Conservation (phyloP, 2,113 vertebrate species). For the Engraulis encrasicolus region DNA sequence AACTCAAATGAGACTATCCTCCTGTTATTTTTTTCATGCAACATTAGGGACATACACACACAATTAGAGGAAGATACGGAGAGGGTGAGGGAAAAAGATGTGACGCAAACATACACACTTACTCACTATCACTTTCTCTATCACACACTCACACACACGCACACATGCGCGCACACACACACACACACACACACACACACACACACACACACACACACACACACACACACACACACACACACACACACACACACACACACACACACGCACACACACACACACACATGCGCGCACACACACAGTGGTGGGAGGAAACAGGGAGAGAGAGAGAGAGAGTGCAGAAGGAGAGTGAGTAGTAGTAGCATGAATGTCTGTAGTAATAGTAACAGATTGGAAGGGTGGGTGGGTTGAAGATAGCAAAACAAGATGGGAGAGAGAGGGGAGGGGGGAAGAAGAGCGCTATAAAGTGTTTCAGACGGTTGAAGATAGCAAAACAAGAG, state of each 20-base stretch:
- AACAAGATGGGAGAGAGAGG: constrained; percentile 29
- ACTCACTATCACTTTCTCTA: neutral
- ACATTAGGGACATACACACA: no score
- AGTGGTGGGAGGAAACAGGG: neutral
- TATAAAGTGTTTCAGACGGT: no score
- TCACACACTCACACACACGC: neutral
- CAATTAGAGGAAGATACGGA: no score
- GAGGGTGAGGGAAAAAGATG: no score
- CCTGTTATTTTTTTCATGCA: no score
- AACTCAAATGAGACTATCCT: no score
- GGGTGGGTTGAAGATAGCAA: constrained; percentile 43
- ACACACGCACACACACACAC: constrained; percentile 11
- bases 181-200: neutral
- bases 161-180: neutral
- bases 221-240: neutral
- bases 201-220: constrained; percentile 5
- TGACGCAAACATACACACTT: neutral
- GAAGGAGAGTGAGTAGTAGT: constrained; percentile 12
- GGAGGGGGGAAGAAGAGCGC: constrained; percentile 36
- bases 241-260: neutral
- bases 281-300: neutral
- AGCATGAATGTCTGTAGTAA: constrained; percentile 36
- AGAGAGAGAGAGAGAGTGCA: constrained; percentile 27
- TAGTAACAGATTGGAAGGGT: constrained; percentile 48
- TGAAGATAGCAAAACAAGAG: constrained; percentile 39